Evolutionary conservation across 2,797 vertebrate genomes (phyloP), one percentile per base, ranked within the genome.

Genomic region (Spea hammondii): DNA sequence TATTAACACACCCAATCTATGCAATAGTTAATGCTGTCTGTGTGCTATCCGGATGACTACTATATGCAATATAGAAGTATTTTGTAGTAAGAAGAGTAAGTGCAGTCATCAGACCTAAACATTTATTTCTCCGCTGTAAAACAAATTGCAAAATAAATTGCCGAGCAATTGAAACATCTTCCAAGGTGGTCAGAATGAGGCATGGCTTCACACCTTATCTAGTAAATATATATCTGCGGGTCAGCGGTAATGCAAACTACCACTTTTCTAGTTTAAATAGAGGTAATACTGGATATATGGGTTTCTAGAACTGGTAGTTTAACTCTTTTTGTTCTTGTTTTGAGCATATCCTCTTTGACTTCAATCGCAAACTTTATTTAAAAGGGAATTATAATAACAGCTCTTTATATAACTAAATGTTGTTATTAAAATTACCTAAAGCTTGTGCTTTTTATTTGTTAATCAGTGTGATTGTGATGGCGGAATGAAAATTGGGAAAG

Each of bases 191-290:
- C 73, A 72, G 12, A 76, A 12, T 59, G 73, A 75, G 50, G 47
- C 78, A 80, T 80, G 53, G 70, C 72, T 80, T 80, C 72, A 75
- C 79, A 76, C 73, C 79, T 80, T 71, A 80, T 80, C 70, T 76
- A 80, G 67, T 71, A 70, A 76, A 71, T 65, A 14, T 47, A 67
- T 71, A 66, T 70, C 50, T 71, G 72, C 62, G 76, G 73, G 67
- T 80, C 79, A 80, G 50, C 45, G 53, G 73, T 76, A 76, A 80
- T 76, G 51, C 51, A 76, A 80, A 76, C 79, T 66, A 71, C 12
- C 79, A 76, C 73, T 66, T 80, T 45, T n/a, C 51, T 53, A 17
- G 10, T 57, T 62, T 72, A 76, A 76, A 76, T 62, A 76, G 14
- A 72, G 7, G 50, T 3, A 45, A 46, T 32, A 51, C 45, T 57